These are phyloP conservation scores for Neoaliturus tenellus DNA, from an alignment of 2,888 invertebrate species.

Conservation along the genomic window DNA sequence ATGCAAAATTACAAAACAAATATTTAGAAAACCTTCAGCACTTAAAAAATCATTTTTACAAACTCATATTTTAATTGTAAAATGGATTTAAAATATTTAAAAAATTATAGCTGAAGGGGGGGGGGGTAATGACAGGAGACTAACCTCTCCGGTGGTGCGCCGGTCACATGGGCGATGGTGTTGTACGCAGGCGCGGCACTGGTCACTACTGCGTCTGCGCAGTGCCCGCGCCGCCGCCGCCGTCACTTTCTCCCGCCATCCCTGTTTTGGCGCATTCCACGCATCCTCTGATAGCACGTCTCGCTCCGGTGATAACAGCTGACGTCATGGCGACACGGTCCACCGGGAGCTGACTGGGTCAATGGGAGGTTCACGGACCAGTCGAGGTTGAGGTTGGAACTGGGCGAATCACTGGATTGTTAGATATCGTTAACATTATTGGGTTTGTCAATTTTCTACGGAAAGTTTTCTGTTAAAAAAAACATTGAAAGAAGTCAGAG, in stretches of 20 bases:
- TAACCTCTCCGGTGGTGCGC: neutral
- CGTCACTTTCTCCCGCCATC: conserved; percentile 11
- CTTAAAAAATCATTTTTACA: too few species aligned
- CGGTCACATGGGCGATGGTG: neutral
- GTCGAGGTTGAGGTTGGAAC: neutral
- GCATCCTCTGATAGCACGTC: neutral
- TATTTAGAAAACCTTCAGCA: too few species aligned
- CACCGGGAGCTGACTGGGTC: neutral
- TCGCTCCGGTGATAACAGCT: neutral
- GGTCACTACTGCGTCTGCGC: neutral
- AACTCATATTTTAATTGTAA: too few species aligned
- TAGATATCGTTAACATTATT: too few species aligned
- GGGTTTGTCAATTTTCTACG: too few species aligned
- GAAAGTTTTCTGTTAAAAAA: too few species aligned
- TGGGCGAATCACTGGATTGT: too few species aligned
- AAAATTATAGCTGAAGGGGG: too few species aligned
- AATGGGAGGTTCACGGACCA: neutral
- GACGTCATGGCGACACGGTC: neutral
- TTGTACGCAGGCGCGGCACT: neutral
- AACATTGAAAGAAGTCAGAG: too few species aligned
- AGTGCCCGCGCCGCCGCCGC: neutral
- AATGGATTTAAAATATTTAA: too few species aligned
- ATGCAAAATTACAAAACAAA: too few species aligned
- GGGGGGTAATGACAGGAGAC: neutral
- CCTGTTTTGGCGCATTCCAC: neutral